phyloP scores from a whole-genome alignment of 2,113 vertebrate genomes.

The Nerophis lumbriciformis region DNA sequence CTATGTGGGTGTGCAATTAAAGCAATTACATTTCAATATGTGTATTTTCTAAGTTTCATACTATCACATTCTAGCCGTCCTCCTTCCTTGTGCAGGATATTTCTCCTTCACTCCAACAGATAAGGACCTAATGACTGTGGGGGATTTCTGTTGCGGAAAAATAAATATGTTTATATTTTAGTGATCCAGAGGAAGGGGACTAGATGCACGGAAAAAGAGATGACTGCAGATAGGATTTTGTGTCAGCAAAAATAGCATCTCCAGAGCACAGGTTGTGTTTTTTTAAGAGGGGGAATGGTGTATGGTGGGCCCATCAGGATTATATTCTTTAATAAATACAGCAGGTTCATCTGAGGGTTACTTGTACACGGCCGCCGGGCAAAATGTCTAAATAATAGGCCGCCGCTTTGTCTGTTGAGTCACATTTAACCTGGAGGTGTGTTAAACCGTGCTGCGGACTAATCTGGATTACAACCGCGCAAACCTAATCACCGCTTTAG shows the following conservation, averaged over 20 bases:
- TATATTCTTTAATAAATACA: constrained; percentile 15
- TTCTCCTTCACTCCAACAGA: constrained; percentile 49
- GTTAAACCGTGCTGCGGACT: constrained; percentile 40
- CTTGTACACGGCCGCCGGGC: constrained; percentile 43
- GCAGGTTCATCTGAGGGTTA: constrained; percentile 60
- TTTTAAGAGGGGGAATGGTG: constrained; percentile 2
- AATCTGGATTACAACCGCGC: constrained; percentile 47
- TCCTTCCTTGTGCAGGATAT: constrained; percentile 45
- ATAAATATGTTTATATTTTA: constrained; percentile 42
- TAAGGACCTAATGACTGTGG: constrained; percentile 48
- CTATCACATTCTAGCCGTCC: constrained; percentile 7
- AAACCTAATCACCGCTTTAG: constrained; percentile 29
- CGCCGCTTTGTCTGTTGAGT: constrained; percentile 20
- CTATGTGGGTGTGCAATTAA: too few species aligned
- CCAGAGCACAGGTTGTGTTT: constrained; percentile 6
- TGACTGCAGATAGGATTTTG: constrained; percentile 32
- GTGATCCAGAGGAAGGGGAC: constrained; percentile 28
- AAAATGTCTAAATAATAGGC: constrained; percentile 33
- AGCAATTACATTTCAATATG: too few species aligned
- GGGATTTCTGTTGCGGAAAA: constrained; percentile 51
- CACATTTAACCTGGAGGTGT: constrained; percentile 56
- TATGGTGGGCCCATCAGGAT: constrained; percentile 45
- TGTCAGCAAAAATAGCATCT: constrained; percentile 29
- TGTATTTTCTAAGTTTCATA: too few species aligned
- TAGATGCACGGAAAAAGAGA: constrained; percentile 19